Base-by-base conservation (phyloP, 2,888 invertebrate species). In the Eumacrocentrus americanus region DNA sequence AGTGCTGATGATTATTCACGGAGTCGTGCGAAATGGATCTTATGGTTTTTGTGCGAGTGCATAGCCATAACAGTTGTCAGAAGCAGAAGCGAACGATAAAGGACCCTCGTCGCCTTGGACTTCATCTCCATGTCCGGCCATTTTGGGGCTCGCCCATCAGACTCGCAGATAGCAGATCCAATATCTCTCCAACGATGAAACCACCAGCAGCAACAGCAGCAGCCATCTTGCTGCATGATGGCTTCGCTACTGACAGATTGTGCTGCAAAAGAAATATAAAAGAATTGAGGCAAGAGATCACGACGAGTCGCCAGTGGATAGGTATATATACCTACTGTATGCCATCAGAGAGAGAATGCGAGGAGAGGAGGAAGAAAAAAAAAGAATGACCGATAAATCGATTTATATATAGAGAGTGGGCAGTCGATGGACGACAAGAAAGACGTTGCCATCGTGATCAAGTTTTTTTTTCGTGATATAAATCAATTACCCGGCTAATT, bases 41-140 rank as follows among this genome's bases (percentile, higher is more conserved):
- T n/a, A 48, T 14, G 23, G 48, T 48, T 48, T 34, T 48, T 48
- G 48, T 16, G 9, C n/a, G 9, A 35, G n/a, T n/a, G n/a, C n/a
- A n/a, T n/a, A 23, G 9, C 25, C 29, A 12, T 25, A 48, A 16
- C 29, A 35, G 14, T 12, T 48, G 48, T 48, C 48, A 48, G 11
- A 34, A 48, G 25, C 48, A 48, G 29, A 48, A 48, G 48, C 29
- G 6, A 5, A 25, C 23, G 23, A 44, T 16, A 61, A 66, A 65
- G 29, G 65, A 65, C 61, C 51, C 51, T 46, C 55, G 48, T 56
- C 58, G 52, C 54, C 57, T 56, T 38, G 50, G 42, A 79, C 75
- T 78, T 77, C 77, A 80, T 81, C 80, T 79, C 80, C 77, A 82
- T 81, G n/a, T 81, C 81, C 80, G 80, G 81, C 80, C 76, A 60